Base-by-base conservation (phyloP, 2,888 invertebrate species). In the Polymixis lichenea region DNA sequence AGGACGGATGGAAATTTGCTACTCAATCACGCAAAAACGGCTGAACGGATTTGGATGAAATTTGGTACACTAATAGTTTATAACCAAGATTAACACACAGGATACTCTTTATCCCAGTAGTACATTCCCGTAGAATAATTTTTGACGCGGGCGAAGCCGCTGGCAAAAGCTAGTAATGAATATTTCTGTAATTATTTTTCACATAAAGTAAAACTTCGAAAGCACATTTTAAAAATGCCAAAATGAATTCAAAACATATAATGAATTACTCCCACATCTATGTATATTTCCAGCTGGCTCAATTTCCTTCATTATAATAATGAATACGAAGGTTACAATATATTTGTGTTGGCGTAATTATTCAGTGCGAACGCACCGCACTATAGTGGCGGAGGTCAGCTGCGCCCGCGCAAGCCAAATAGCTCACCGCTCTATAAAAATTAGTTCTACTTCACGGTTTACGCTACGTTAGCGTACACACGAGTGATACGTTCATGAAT, bases 301-400 rank as follows among this genome's bases (percentile, higher is more conserved):
- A 71, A 84, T 84, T 84, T 81, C 67, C 51, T 78, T 67, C 25
- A 80, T 83, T 75, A 72, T 22, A 56, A 75, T 78, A 83, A 84
- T 86, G 75, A 82, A 80, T 84, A 60, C 82, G 86, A 88, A 89
- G 88, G 88, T 87, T 86, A 84, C 80, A 82, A 82, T 74, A 78
- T 32, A 83, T 87, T 78, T 81, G 84, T 88, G 87, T 88, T 80
- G 82, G 85, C 77, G 87, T 89, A 89, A 91, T 89, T 90, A 89
- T 89, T 88, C 87, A 88, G 87, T 80, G 85, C 82, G 77, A 86
- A 76, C 87, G 89, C 79, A 80, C 79, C 67, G 70, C 77, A 78
- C 76, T 77, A 66, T 78, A 74, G 75, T 19, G 70, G 70, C n/a
- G 70, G 82, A 87, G 89, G 86, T 84, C 84, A 67, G 66, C 46